Base-by-base conservation (phyloP, 2,113 vertebrate genomes). In the Dicentrarchus labrax region DNA sequence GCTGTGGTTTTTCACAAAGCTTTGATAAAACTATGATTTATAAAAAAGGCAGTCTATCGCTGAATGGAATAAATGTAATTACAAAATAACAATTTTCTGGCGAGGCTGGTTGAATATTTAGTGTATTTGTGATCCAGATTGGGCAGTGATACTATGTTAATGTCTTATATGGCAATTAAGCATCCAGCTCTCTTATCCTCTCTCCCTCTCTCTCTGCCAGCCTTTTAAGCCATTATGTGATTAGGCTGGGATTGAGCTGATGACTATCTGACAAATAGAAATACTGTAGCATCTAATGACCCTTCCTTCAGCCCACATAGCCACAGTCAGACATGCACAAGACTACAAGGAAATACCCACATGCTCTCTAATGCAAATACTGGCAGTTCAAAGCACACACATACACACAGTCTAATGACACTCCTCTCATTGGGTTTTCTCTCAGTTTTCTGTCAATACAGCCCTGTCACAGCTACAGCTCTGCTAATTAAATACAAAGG, bases 201-300 rank as follows among this genome's bases (percentile, higher is more conserved):
- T 71, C 54, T 61, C 72, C 8, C 64, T 62, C 68, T 80, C 76
- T 77, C 74, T 83, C 22, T 79, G 64, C 38, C 73, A 85, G 77
- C 69, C 22, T 78, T 84, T 87, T 17, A 74, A 61, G 81, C 76
- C 85, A 91, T 87, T 82, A 92, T 76, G 88, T 71, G 84, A 91
- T 87, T 84, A 90, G 69, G 15, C 71, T 60, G 22, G 47, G 60
- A 85, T 80, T 1, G 39, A 83, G 72, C 69, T 85, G 91, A 88
- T 76, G 85, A 89, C 86, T 76, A 59, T 54, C 80, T 88, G 87
- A 90, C 85, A 43, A 71, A 89, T 74, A 72, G 71, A 83, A 82
- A 83, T 74, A 76, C 73, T 66, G 57, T 76, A 47, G 48, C 53
- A 82, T 82, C 79, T 88, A 89, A 91, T 78, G 70, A 86, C 62